Base-by-base conservation (phyloP, 2,113 vertebrate genomes). In the Paramisgurnus dabryanus region DNA sequence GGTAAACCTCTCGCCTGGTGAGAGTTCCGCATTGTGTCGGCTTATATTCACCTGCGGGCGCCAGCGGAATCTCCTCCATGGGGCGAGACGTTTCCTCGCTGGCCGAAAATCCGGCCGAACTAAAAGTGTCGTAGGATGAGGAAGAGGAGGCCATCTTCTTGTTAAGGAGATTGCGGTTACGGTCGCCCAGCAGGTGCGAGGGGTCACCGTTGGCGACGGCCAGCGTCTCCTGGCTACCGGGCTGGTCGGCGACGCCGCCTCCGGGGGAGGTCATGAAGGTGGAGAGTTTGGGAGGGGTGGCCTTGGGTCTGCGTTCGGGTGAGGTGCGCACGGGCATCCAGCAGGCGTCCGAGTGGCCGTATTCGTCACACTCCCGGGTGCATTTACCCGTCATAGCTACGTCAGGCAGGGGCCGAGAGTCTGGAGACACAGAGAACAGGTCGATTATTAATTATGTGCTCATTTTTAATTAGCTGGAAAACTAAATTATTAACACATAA, bases 321-420 rank as follows among this genome's bases (percentile, higher is more conserved):
- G 98, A 98, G 79, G 96, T 98, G 87, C 95, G 96, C 87, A 99
- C 98, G 4, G 98, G 98, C 98, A 99, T 99, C 98, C 98, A 99
- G 92, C 98, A 99, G 93, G 98, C 96, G 88, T 99, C 98, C 10
- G 98, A 99, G 93, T 99, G 98, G 91, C 98, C 97, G 0, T 98
- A 99, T 87, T 99, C 98, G 77, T 98, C 96, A 86, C 98, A 99
- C 89, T 99, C 98, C 80, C 96, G 93, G 63, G 98, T 99, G 88
- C 98, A 99, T 88, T 98, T 99, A 86, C 98, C 98, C 76, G 98
- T 99, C 92, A 99, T 95, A 88, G 98, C 97, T 94, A 99, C 98
- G 95, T 98, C 98, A 90, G 98, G 98, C 93, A 99, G 93, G 89
- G 98, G 97, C 90, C 98, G 95, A 91, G 97, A 95, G 94, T 99